These are phyloP conservation scores for Gambusia yucatana DNA, from an alignment of 2,797 vertebrate genomes.

Conservation along the genomic window DNA sequence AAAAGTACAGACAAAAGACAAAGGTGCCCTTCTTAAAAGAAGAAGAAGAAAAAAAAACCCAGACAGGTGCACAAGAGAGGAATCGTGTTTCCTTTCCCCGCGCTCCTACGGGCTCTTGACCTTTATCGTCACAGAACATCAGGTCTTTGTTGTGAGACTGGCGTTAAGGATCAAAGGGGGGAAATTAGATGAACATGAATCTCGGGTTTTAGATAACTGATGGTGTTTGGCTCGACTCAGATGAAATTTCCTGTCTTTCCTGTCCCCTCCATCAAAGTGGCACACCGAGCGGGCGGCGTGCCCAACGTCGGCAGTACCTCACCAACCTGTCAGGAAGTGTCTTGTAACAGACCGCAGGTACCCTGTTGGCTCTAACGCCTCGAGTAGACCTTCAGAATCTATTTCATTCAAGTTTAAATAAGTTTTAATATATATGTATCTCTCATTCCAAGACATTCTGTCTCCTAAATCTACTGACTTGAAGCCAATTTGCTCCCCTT, in stretches of 20 bases:
- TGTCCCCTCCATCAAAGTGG: constrained; percentile 31
- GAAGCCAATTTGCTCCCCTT: constrained; percentile 4
- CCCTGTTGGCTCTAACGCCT: not conserved
- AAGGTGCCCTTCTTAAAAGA: constrained; percentile 52
- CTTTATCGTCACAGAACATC: constrained; percentile 7
- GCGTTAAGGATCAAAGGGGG: constrained; percentile 26
- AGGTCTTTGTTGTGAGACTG: constrained; percentile 3
- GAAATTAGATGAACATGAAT: constrained; percentile 23
- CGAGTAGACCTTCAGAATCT: not conserved
- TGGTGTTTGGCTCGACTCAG: constrained; percentile 4
- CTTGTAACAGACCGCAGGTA: constrained; percentile 5
- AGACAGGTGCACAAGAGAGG: constrained; percentile 62
- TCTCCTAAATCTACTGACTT: not conserved
- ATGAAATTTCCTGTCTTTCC: constrained; percentile 18
- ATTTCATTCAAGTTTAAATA: not conserved
- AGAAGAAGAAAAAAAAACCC: not conserved
- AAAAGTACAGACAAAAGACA: constrained; percentile 67
- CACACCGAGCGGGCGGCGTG: not conserved
- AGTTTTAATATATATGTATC: not conserved
- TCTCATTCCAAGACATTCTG: not conserved
- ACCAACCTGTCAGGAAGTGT: constrained; percentile 18
- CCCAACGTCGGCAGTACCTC: constrained; percentile 17
- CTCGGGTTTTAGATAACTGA: constrained; percentile 25
- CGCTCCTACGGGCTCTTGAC: constrained; percentile 4
- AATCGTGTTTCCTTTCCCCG: constrained; percentile 41